phyloP scores from a whole-genome alignment of 2,113 vertebrate genomes.

The Syngnathus scovelli region DNA sequence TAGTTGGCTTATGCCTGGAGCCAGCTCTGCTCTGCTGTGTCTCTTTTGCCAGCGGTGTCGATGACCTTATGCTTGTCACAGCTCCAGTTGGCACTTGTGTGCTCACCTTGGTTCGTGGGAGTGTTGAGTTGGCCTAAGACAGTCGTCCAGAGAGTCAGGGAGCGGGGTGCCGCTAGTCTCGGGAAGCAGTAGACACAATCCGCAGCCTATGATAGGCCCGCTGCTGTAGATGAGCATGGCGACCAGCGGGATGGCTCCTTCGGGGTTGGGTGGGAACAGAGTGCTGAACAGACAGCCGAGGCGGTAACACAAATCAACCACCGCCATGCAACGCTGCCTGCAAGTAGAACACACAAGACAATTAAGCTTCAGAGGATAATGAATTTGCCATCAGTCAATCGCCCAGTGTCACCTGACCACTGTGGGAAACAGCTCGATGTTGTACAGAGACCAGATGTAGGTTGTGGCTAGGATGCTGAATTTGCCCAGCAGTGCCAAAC shows the following conservation, averaged over 20 bases:
- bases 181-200: slow-evolving; percentile 61
- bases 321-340: slow-evolving; percentile 67
- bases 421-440: slow-evolving; percentile 71
- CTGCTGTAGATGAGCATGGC: slow-evolving; percentile 68
- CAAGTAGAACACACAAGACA: not conserved
- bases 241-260: slow-evolving; percentile 53
- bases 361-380: not conserved
- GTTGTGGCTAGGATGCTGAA: slow-evolving; percentile 62
- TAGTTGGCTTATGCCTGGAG: not conserved
- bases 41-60: not conserved
- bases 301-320: slow-evolving; percentile 62
- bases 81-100: not conserved
- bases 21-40: not conserved
- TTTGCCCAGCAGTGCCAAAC: slow-evolving; percentile 67
- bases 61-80: not conserved
- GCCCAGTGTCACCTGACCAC: slow-evolving; percentile 56
- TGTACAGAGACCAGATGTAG: slow-evolving; percentile 62
- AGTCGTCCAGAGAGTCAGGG: slow-evolving; percentile 66
- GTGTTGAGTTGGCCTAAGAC: slow-evolving; percentile 45
- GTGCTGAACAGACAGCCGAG: slow-evolving; percentile 61
- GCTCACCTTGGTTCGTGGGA: slow-evolving; percentile 26
- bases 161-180: slow-evolving; percentile 65
- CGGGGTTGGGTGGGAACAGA: slow-evolving; percentile 29
- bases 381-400: not conserved
- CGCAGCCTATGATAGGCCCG: slow-evolving; percentile 62